Evolutionary conservation across 2,888 invertebrate genomes (phyloP).

Genomic region (Pseudeuparius sepicola): DNA sequence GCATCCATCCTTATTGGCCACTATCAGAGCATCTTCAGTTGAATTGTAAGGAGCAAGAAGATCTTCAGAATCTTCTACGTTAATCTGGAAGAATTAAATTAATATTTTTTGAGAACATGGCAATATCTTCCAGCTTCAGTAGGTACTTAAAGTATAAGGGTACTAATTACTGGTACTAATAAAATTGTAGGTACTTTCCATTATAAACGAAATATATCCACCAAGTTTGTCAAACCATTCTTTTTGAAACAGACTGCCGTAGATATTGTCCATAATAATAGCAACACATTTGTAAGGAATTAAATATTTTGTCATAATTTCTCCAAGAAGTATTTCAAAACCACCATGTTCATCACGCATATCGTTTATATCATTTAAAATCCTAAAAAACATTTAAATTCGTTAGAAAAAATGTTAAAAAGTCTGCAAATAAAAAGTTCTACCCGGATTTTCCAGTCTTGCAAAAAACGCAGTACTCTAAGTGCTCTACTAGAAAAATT

Average conservation of each 20-base stretch:
- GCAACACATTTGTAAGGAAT: constrained; percentile 41
- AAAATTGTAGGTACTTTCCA: constrained; percentile 35
- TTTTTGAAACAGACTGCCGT: constrained; percentile 44
- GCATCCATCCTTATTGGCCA: constrained; percentile 55
- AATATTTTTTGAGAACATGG: no score
- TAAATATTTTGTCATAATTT: constrained; percentile 33
- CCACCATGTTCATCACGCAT: no score
- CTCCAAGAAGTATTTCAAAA: constrained; percentile 29
- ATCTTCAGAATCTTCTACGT: constrained; percentile 54
- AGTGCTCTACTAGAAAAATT: no score
- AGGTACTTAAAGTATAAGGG: constrained; percentile 1
- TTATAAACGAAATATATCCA: constrained; percentile 41
- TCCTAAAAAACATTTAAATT: no score
- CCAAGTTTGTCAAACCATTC: constrained; percentile 40
- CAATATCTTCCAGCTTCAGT: no score
- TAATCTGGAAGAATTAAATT: constrained; percentile 42
- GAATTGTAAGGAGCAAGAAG: constrained; percentile 50
- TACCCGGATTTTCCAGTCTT: no score
- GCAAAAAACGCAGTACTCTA: no score
- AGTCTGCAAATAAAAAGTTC: no score
- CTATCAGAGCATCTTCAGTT: constrained; percentile 46
- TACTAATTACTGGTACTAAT: constrained; percentile 1
- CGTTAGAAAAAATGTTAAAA: no score
- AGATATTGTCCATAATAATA: constrained; percentile 45
- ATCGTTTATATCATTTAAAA: no score